Percentiles rank a stretch among this genome's conserved stretches.
These are phyloP conservation scores for Dynastes tityus DNA, from an alignment of 2,888 invertebrate genomes.

Conservation along the genomic window DNA sequence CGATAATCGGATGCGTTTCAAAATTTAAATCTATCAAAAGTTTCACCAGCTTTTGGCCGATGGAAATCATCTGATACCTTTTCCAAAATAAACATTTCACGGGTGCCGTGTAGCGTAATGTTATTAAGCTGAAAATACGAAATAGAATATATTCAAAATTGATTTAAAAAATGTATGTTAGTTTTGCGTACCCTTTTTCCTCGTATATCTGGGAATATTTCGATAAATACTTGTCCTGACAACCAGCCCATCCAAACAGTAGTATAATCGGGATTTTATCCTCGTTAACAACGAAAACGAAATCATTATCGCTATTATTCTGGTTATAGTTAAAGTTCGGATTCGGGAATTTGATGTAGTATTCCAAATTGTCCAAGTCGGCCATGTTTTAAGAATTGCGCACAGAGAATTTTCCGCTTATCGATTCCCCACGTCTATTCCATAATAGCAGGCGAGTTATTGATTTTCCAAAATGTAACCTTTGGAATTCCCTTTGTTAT, in stretches of 20 bases:
- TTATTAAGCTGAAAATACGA: constrained; percentile 75
- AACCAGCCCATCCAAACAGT: constrained; percentile 86
- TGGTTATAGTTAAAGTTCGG: constrained; percentile 69
- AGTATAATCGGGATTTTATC: constrained; percentile 80
- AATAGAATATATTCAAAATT: background rate
- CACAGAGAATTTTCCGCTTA: constrained; percentile 39
- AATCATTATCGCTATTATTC: constrained; percentile 69
- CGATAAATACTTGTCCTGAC: constrained; percentile 82
- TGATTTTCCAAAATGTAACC: constrained; percentile 18
- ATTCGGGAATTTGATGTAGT: constrained; percentile 77
- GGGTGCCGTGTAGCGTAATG: constrained; percentile 81
- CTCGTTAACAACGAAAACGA: constrained; percentile 75
- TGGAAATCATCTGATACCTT: constrained; percentile 74
- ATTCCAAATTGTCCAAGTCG: constrained; percentile 73
- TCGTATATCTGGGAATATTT: constrained; percentile 87
- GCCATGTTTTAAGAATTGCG: constrained; percentile 60
- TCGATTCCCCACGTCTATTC: constrained; percentile 17
- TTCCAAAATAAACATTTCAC: constrained; percentile 79
- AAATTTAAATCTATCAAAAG: constrained; percentile 79
- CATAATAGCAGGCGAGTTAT: constrained; percentile 8
- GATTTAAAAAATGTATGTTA: background rate
- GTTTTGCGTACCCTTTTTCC: constrained; percentile 77
- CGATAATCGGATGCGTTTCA: constrained; percentile 80
- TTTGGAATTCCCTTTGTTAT: no score
- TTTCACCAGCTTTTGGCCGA: constrained; percentile 78